Percentiles rank a stretch among this genome's conserved stretches.
Evolutionary conservation across 2,797 vertebrate genomes (phyloP).

Genomic region (Buphagus erythrorhynchus): DNA sequence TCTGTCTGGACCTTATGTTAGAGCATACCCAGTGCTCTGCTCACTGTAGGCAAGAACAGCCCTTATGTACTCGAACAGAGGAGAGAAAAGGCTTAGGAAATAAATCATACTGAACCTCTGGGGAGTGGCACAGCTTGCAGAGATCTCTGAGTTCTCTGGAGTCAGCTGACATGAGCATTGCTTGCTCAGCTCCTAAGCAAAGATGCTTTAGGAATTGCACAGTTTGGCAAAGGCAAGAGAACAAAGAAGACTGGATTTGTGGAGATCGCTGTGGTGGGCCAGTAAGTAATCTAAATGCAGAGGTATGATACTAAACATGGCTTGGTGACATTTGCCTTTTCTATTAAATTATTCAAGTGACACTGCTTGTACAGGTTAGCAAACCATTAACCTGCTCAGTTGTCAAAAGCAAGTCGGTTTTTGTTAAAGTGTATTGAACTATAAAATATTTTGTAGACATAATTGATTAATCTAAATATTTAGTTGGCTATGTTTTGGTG

Average conservation of each 20-base stretch:
- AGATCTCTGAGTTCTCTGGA: not conserved
- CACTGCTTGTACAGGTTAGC: not conserved
- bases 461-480: not conserved
- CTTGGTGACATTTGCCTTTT: not conserved
- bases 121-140: not conserved
- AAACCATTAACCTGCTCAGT: not conserved
- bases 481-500: not conserved
- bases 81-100: not conserved
- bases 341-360: not conserved
- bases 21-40: not conserved
- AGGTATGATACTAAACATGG: not conserved
- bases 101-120: not conserved
- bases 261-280: not conserved
- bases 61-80: rapidly evolving
- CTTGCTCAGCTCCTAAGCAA: not conserved
- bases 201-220: not conserved
- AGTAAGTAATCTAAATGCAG: not conserved
- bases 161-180: not conserved
- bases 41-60: not conserved
- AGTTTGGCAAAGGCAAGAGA: not conserved
- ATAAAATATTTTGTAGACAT: not conserved
- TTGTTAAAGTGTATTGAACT: not conserved
- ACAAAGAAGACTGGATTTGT: not conserved
- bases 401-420: not conserved
- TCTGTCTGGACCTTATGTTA: not conserved